Evolutionary conservation across 2,797 vertebrate genomes (phyloP), one percentile per base, ranked within the genome.

Genomic region (Nannoperca obscura): DNA sequence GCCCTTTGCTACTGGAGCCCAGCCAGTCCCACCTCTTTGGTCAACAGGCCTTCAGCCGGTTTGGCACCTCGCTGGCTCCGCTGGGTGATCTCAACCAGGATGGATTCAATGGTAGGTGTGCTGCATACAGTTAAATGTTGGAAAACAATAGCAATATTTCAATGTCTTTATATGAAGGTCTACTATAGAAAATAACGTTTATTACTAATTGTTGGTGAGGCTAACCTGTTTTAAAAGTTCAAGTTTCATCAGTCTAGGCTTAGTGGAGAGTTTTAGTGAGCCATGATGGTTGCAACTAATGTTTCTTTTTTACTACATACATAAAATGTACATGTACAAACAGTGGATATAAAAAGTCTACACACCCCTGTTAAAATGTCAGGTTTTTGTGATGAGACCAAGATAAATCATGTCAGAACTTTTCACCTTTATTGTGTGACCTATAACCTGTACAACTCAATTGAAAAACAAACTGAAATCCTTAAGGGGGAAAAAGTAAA

Each of bases 41-140:
- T 22, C 88, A 55, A 0, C 94, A 96, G 78, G 92, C 93, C n/a
- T 98, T 95, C 62, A 94, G 96, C 22, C 94, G 97, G 0, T 98
- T 98, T 20, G 97, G 97, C 68, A 96, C 95, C 68, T 96, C 97
- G 22, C 88, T 98, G 66, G 95, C 96, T 17, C 94, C 96, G 0
- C 90, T 98, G 27, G 97, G 97, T 0, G 97, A 98, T 83, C 93
- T 98, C 63, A 95, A 98, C 91, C 96, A 97, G 87, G 97, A 98
- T 34, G 97, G 97, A 53, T 98, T 96, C 87, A 97, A 97, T 14
- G 97, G 97, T 98, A 85, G 78, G 91, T 60, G 8, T 60, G 24
- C 52, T 27, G 15, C 7, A 38, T 1, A 22, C 22, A 59, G 17
- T 59, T 20, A 38, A 44, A 57, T 58, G 27, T 52, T 59, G 7